Percentiles rank a stretch among this genome's conserved stretches.
These are phyloP conservation scores for Haliaeetus leucogaster DNA, from an alignment of 2,113 vertebrate species.

Conservation along the genomic window DNA sequence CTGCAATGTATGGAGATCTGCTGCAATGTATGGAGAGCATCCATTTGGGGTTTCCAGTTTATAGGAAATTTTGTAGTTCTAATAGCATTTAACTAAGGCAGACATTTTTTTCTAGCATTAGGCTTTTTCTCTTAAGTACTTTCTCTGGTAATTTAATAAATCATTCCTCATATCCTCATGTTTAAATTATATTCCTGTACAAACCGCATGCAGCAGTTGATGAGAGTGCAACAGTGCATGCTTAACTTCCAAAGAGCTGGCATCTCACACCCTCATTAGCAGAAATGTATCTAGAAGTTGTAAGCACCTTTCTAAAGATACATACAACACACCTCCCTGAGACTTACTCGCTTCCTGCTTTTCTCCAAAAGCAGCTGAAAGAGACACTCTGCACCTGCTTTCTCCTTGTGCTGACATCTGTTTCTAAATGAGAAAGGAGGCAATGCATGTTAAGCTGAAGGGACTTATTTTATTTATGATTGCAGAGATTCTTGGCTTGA, in stretches of 20 bases:
- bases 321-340: background rate
- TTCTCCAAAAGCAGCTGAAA: slow-evolving; percentile 10
- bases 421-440: slow-evolving; percentile 2
- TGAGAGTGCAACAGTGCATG: background rate
- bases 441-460: background rate
- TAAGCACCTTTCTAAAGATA: background rate
- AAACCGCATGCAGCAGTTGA: background rate
- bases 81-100: background rate
- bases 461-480: slow-evolving; percentile 11
- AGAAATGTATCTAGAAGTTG: background rate
- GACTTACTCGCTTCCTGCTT: background rate
- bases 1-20: background rate
- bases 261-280: background rate
- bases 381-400: background rate
- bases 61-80: background rate
- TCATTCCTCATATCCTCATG: background rate
- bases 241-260: background rate
- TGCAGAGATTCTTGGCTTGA: slow-evolving; percentile 4
- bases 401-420: slow-evolving; percentile 13
- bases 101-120: background rate
- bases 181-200: background rate
- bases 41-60: background rate
- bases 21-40: background rate
- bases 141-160: background rate
- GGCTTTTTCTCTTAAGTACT: background rate